Base-by-base conservation (phyloP, 1,140 invertebrate genomes). In the Saccostrea echinata region DNA sequence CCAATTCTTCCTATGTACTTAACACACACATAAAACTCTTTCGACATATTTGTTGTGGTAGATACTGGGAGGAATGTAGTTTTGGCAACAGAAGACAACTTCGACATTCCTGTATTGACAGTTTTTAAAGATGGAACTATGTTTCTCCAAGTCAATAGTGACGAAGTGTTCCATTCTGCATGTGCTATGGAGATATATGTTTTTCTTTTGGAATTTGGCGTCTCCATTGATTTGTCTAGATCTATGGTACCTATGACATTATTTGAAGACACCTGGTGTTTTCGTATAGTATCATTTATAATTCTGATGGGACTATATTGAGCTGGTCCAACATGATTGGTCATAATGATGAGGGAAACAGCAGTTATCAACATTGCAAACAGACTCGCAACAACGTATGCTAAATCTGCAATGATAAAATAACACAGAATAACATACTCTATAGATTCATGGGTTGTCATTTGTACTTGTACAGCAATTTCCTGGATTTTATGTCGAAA, bases 1-100 rank as follows among this genome's bases (percentile, higher is more conserved):
- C 91, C 91, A 3, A 91, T 52, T 51, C 91, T 84, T 6, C 88
- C 89, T 16, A 80, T 81, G 43, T 86, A 88, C 0, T 16, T 52
- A 9, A 84, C 55, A 55, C 88, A 90, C 18, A 86, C 3, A 12
- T 61, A 84, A 30, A 30, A 76, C 27, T 11, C 27, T 16, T 27
- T 0, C 9, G 43, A 3, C 43, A 8, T 6, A 3, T 6, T 43
- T 0, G 43, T 43, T 43, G 1, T 43, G 43, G 4, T 43, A 9
- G 43, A 6, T 43, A 9, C 43, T 43, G 43, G 4, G 0, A 3
- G 43, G 43, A 9, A 8, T 43, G 43, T 43, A 43, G 43, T 43
- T 43, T 43, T 43, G 43, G 9, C 4, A 43, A 3, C 43, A 43
- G 43, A 43, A 0, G 43, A 3, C 43, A 43, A 43, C 43, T 8